These are phyloP conservation scores for Ammodytes dubius DNA, from an alignment of 2,113 vertebrate genomes.

Conservation along the genomic window DNA sequence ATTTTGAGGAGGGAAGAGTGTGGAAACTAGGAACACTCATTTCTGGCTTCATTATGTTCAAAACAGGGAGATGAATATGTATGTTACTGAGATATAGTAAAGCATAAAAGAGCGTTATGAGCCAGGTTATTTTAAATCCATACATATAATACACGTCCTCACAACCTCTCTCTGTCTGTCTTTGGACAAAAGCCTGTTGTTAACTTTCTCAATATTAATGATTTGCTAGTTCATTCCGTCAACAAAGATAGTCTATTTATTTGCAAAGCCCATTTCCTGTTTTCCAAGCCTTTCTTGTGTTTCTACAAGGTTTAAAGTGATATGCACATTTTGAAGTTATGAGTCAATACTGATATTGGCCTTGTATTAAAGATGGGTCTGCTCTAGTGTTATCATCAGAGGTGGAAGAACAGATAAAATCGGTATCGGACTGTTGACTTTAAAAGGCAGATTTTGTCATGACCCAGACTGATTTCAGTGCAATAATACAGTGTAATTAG, in stretches of 20 bases:
- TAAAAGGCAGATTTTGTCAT: no score
- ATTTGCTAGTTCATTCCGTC: not conserved
- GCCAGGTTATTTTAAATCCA: not conserved
- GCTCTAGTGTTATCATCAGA: no score
- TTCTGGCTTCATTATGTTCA: not conserved
- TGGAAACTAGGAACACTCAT: not conserved
- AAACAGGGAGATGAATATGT: not conserved
- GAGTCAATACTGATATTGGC: no score
- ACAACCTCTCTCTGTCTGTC: not conserved
- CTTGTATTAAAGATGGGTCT: not conserved
- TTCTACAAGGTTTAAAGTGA: not conserved
- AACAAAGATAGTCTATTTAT: not conserved
- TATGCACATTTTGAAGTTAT: not conserved
- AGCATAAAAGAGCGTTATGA: not conserved
- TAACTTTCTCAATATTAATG: not conserved
- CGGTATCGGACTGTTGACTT: not conserved
- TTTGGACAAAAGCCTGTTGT: not conserved
- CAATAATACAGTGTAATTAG: no score
- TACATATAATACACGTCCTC: not conserved
- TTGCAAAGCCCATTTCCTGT: not conserved
- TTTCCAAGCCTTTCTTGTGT: not conserved
- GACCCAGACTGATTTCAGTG: not conserved
- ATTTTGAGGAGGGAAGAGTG: constrained; percentile 13
- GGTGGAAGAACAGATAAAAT: not conserved
- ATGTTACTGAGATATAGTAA: not conserved